A percentile compares a stretch with the other conserved stretches of the same genome.
Conservation (phyloP, 2,797 vertebrate species). For the Echeneis naucrates region DNA sequence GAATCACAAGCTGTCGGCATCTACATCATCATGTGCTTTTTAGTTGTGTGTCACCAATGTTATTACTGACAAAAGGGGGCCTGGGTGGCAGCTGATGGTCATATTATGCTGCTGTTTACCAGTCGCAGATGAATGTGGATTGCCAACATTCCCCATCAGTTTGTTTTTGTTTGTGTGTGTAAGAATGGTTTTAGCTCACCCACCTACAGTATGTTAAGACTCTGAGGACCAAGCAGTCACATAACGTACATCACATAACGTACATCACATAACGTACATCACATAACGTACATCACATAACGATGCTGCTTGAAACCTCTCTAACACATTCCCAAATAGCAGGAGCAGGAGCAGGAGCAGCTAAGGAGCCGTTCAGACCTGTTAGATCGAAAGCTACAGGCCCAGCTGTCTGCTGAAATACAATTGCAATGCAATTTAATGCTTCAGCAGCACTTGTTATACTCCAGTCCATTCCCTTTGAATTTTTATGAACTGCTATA, state of each 20-base stretch:
- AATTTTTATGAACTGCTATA: slow-evolving; percentile 25
- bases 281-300: slow-evolving; percentile 26
- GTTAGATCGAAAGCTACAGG: slow-evolving; percentile 44
- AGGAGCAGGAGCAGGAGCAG: slow-evolving; percentile 28
- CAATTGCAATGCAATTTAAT: slow-evolving; percentile 55
- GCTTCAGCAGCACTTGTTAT: slow-evolving; percentile 31
- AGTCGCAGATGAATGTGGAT: slow-evolving; percentile 27
- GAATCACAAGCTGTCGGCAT: slow-evolving; percentile 50
- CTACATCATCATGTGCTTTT: slow-evolving; percentile 55
- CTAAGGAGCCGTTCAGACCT: slow-evolving; percentile 26
- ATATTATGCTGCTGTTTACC: slow-evolving; percentile 53
- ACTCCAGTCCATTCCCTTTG: slow-evolving; percentile 26
- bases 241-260: slow-evolving; percentile 29
- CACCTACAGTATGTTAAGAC: slow-evolving; percentile 39
- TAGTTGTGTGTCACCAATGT: slow-evolving; percentile 43
- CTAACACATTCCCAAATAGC: slow-evolving; percentile 19
- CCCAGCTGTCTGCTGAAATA: slow-evolving; percentile 41
- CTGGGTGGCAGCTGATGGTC: slow-evolving; percentile 59
- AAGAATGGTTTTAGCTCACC: slow-evolving; percentile 50
- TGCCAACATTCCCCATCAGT: slow-evolving; percentile 4
- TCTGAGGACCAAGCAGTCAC: slow-evolving; percentile 54
- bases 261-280: slow-evolving; percentile 27
- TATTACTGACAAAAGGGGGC: slow-evolving; percentile 24
- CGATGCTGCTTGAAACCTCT: slow-evolving; percentile 56
- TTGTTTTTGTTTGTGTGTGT: slow-evolving; percentile 6